Conservation (phyloP, 1,140 invertebrate genomes). For the Dryas iulia region DNA sequence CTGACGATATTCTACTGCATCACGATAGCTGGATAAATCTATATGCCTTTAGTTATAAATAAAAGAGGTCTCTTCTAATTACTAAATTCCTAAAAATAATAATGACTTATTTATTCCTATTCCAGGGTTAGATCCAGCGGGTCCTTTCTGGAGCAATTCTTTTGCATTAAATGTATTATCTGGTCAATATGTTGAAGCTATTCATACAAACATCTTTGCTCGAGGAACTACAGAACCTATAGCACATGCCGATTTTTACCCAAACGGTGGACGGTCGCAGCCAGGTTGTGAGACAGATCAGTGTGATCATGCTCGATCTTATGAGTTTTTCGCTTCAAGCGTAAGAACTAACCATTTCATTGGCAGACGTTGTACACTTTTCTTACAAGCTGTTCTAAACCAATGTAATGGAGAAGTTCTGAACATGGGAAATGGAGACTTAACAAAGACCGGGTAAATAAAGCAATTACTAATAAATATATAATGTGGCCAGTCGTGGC, state of each 20-base stretch:
- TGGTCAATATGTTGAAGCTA: conserved; percentile 81
- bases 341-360: conserved; percentile 71
- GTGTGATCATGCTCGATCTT: conserved; percentile 79
- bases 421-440: conserved; percentile 60
- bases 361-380: conserved; percentile 56
- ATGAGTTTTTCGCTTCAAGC: conserved; percentile 79
- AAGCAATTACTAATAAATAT: not conserved
- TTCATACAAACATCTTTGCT: conserved; percentile 81
- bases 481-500: no score
- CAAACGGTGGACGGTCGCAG: conserved; percentile 82
- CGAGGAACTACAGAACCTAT: conserved; percentile 64
- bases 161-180: conserved; percentile 66
- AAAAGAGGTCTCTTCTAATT: no score
- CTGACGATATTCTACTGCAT: no score
- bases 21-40: no score
- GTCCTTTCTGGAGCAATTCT: conserved; percentile 77
- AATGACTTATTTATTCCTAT: conserved; percentile 10
- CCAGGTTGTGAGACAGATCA: conserved; percentile 82
- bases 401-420: conserved; percentile 47
- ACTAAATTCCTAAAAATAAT: no score
- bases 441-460: conserved; percentile 53
- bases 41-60: no score
- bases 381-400: conserved; percentile 43
- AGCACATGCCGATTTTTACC: conserved; percentile 81
- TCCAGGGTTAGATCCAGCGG: conserved; percentile 84